Base-by-base conservation (phyloP, 2,797 vertebrate genomes). In the Lacerta bilineata region DNA sequence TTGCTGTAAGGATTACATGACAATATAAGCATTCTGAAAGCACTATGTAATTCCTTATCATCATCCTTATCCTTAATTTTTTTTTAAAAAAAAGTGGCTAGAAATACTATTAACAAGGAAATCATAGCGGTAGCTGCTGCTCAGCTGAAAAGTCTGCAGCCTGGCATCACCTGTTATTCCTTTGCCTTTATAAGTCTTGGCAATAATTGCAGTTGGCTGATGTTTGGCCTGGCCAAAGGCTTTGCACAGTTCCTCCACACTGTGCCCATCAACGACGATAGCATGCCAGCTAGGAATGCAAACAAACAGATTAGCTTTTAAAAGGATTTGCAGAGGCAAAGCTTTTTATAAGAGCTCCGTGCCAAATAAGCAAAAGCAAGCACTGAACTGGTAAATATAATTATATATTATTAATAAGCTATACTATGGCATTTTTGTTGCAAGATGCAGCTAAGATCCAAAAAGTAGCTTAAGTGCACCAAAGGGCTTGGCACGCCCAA, bases 161-260 rank as follows among this genome's bases (percentile, higher is more conserved):
- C 86, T 87, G 66, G n/a, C 27, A 79, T 95, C 97, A 99, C 98
- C 98, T 95, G 98, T 90, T 92, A 99, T 99, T 90, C 98, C 98
- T 96, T 98, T 98, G 92, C 98, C 98, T 95, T 99, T 99, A 93
- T 97, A 97, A 86, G 98, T 99, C 96, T 98, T 99, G 90, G 98
- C 98, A 39, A 99, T 98, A 96, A 99, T 98, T 91, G 98, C 98
- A 1, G 98, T 98, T 18, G 98, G 98, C 87, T 99, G 98, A 94
- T 99, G 98, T 87, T 98, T 98, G 66, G 98, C 97, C 93, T 98
- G 98, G 91, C 97, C 97, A n/a, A 99, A 97, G 91, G 98, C 98
- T 95, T 99, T 99, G 96, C 98, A 99, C 85, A 99, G 97, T 94
- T 99, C 98, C 85, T 99, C 98, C 94, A 99, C 98, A 0, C 98